Evolutionary conservation across 2,888 invertebrate genomes (phyloP), one percentile per base, ranked within the genome.

Genomic region (Griposia aprilina): DNA sequence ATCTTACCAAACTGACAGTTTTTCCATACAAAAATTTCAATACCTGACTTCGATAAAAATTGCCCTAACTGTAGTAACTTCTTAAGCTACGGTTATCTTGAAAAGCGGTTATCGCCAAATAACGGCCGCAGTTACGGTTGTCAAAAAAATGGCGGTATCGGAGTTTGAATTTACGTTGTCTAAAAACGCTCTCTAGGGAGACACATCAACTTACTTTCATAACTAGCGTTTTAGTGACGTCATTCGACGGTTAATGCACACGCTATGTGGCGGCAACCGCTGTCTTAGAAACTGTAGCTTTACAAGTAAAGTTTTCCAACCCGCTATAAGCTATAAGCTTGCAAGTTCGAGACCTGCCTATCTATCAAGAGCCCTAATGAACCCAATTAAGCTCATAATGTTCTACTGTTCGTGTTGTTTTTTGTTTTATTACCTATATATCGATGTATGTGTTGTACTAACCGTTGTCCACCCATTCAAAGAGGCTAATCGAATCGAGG

Each of bases 351-450:
- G 41, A 48, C 8, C n/a, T 11, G n/a, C 23, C 62, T 78, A 45
- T 17, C 6, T 8, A 76, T 74, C 36, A 30, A 30, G 48, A 23
- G 62, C 30, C 65, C 11, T 84, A 83, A 83, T 76, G 69, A 77
- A 72, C 26, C 68, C 67, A 83, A 85, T 82, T 79, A 83, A 79
- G 60, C 17, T 41, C 23, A 41, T 68, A 78, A 84, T 79, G 30
- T 67, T 50, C 69, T 41, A 68, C 23, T 20, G 30, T 15, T 62
- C 23, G 59, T 45, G 45, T n/a, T 55, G 55, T 23, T 23, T 55
- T 55, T 55, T 55, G 11, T 55, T n/a, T n/a, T 55, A 55, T 55
- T 55, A 55, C 55, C 59, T 60, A 60, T 17, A 1, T 60, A 60
- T 60, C 17, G 30, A 60, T 30, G 8, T 26, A 26, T n/a, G 17